Evolutionary conservation across 2,888 invertebrate species (phyloP).

Genomic region (Spilosoma lubricipeda): DNA sequence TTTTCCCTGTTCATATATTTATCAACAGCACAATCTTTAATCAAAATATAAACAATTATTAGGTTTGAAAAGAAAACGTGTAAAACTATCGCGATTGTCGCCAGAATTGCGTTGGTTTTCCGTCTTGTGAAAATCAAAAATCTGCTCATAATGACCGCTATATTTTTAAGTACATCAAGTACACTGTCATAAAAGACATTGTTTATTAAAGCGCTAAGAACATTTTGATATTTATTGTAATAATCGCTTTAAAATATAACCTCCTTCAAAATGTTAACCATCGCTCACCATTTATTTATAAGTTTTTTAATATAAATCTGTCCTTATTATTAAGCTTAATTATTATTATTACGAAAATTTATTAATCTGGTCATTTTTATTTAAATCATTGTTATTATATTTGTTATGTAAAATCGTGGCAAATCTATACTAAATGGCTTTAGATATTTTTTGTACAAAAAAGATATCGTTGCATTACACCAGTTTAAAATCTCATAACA

Average conservation of each 20-base stretch:
- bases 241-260: conserved; percentile 84
- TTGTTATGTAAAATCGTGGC: conserved; percentile 82
- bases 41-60: conserved; percentile 53
- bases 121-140: conserved; percentile 51
- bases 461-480: conserved; percentile 79
- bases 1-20: conserved; percentile 69
- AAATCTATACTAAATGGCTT: conserved; percentile 80
- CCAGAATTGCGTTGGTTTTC: conserved; percentile 68
- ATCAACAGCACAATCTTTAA: conserved; percentile 76
- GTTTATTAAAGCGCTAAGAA: conserved; percentile 78
- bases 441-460: conserved; percentile 81
- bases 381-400: conserved; percentile 84
- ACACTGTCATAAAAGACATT: conserved; percentile 83
- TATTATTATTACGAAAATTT: conserved; percentile 82
- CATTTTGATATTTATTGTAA: conserved; percentile 79
- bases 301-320: conserved; percentile 82
- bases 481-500: conserved; percentile 85
- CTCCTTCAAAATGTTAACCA: conserved; percentile 83
- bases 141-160: conserved; percentile 69
- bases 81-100: conserved; percentile 63
- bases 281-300: conserved; percentile 84
- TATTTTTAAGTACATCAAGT: conserved; percentile 79
- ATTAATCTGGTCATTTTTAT: conserved; percentile 87
- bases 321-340: conserved; percentile 79
- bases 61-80: conserved; percentile 44